Base-by-base conservation (phyloP, 2,797 vertebrate genomes). In the Urocyon cinereoargenteus region DNA sequence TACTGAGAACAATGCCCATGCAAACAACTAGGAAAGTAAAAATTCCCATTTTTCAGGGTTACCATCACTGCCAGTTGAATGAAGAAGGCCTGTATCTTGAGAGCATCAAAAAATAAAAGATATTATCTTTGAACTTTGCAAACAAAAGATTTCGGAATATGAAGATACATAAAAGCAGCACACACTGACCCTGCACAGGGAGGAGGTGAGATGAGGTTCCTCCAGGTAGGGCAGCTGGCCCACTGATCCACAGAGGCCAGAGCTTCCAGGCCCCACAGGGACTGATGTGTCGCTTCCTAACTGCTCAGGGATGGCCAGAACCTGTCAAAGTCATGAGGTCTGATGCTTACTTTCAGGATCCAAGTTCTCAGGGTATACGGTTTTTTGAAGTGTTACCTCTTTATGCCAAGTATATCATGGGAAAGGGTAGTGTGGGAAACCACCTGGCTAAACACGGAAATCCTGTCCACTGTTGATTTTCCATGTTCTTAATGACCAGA, bases 121-220 rank as follows among this genome's bases (percentile, higher is more conserved):
- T 2, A 24, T 0, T 14, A 26, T 4, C 19, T 53, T 16, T n/a
- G n/a, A 62, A 64, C 78, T 86, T n/a, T 3, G 31, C 10, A 18
- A 72, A 59, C 12, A 11, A 6, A 62, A 90, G 93, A 36, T 26
- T 57, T 87, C 55, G 1, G 34, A 68, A 75, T 34, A n/a, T 84
- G 34, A 66, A 78, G 55, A 28, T 15, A 36, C 19, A 49, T 12
- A 8, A n/a, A 24, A 73, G 51, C 13, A 81, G 40, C 15, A 53
- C 3, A 24, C 4, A n/a, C 2, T 1, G 13, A 3, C 53, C 45
- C 59, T 28, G 19, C 10, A 19, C 0, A 36, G 62, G 26, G 34
- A 62, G 0, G 1, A 15, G 22, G 36, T 1, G 28, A 28, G 53
- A 5, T 0, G 16, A 0, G 19, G 12, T 10, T 12, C 26, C 36